Percentiles rank a stretch among this genome's conserved stretches.
These are phyloP conservation scores for Synanthedon andrenaeformis DNA, from an alignment of 2,888 invertebrate genomes.

Conservation along the genomic window DNA sequence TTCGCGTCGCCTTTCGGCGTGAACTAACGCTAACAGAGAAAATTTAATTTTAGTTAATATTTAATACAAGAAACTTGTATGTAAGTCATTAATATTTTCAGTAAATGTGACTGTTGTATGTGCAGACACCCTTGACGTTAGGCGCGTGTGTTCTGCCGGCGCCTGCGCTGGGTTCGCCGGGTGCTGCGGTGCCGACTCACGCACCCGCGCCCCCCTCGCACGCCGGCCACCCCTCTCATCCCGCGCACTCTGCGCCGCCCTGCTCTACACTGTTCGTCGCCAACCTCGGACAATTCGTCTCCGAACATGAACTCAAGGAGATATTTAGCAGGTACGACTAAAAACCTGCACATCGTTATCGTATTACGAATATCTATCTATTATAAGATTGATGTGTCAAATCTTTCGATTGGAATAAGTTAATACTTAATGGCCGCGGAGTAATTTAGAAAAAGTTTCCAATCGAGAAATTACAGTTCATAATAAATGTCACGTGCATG, in stretches of 20 bases:
- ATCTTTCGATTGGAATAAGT: slow-evolving; percentile 21
- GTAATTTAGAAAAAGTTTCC: slow-evolving; percentile 17
- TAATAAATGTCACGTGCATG: slow-evolving; percentile 42
- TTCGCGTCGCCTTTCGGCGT: neutral
- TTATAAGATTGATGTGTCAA: slow-evolving; percentile 13
- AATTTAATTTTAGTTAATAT: too few species aligned
- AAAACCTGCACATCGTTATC: neutral
- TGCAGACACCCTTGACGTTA: slow-evolving; percentile 64
- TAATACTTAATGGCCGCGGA: slow-evolving; percentile 4
- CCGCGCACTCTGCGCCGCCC: slow-evolving; percentile 80
- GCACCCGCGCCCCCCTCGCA: slow-evolving; percentile 60
- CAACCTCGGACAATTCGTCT: slow-evolving; percentile 97
- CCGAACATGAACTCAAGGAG: slow-evolving; percentile 98
- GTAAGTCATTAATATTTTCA: too few species aligned
- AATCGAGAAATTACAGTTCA: slow-evolving; percentile 21
- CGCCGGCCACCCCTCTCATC: slow-evolving; percentile 58
- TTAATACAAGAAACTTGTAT: too few species aligned
- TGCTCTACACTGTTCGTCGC: slow-evolving; percentile 99
- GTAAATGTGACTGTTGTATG: too few species aligned
- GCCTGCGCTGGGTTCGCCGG: slow-evolving; percentile 92
- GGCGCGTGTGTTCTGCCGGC: slow-evolving; percentile 90
- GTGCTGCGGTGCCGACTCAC: slow-evolving; percentile 78
- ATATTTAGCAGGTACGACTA: slow-evolving; percentile 96
- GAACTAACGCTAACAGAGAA: neutral
- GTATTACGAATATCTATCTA: slow-evolving; percentile 1